Evolutionary conservation across 2,888 invertebrate genomes (phyloP), one percentile per base, ranked within the genome.

Genomic region (Nycteola revayana): DNA sequence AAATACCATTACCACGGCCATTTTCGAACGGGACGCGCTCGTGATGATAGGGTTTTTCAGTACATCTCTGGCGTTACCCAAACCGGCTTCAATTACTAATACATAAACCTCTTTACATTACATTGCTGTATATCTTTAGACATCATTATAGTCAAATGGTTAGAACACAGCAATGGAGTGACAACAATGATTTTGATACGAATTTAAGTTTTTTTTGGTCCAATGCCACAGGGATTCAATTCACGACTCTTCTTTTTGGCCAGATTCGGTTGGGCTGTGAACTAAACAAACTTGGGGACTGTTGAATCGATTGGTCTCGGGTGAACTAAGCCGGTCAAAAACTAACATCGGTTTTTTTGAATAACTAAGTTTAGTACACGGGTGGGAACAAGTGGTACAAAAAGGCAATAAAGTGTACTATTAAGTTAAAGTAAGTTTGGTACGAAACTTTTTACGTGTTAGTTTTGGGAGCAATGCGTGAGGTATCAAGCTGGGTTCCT

Each of bases 1-100:
- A 86, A 87, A 88, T 71, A 84, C 75, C 69, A 85, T 87, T 87
- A 87, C 61, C 78, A 84, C 83, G 84, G 84, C 78, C 77, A 80
- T 85, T 84, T 85, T 75, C 70, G 74, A 77, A 60, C 73, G 77
- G 74, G 75, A 74, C 68, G 74, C 76, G 81, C 81, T 85, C 87
- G 87, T 87, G 87, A 87, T 79, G 78, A 64, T 60, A 49, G 56
- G 50, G 79, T 83, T 86, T 86, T 87, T 86, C 82, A 81, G 70
- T 51, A 44, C 60, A 38, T 34, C 40, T 47, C 39, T 49, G n/a
- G n/a, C 49, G 46, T 38, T 40, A 50, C 36, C 17, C 20, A 9
- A 37, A 11, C 2, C 7, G 3, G 7, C 21, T 21, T 2, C 21
- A n/a, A 21, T 21, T 21, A 41, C 23, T 25, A 33, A 2, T 9